Evolutionary conservation across 2,797 vertebrate species (phyloP).

Genomic region (Coracias cyanogaster): DNA sequence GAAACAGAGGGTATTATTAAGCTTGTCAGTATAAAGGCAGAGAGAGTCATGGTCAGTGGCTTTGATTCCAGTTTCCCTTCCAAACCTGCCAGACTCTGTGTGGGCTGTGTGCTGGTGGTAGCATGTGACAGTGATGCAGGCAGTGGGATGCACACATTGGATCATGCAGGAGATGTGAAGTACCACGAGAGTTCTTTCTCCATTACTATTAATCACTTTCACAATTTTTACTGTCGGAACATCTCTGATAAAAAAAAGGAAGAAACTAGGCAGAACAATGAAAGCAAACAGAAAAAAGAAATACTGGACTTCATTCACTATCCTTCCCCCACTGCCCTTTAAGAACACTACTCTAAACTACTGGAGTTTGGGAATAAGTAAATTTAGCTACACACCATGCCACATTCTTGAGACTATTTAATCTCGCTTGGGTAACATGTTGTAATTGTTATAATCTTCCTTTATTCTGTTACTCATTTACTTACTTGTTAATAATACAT

Average conservation of each 20-base stretch:
- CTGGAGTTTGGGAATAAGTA: neutral
- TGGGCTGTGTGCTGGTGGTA: rapidly evolving
- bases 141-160: neutral
- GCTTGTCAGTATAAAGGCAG: neutral
- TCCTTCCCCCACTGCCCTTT: neutral
- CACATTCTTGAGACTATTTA: neutral
- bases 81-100: neutral
- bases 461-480: neutral
- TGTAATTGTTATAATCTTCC: neutral
- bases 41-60: neutral
- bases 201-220: neutral
- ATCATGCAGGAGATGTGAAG: neutral
- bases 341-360: neutral
- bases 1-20: neutral
- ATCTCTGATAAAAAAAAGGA: neutral
- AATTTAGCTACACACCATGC: neutral
- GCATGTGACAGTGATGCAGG: rapidly evolving
- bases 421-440: neutral
- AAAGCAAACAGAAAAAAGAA: neutral
- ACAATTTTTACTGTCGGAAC: neutral
- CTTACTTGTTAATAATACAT: neutral
- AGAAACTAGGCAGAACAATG: neutral
- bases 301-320: neutral
- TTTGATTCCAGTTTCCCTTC: neutral
- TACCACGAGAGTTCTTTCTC: neutral